A percentile compares a stretch with the other conserved stretches of the same genome.
phyloP scores from a whole-genome alignment of 1,140 invertebrate genomes.

The Coptotermes formosanus region DNA sequence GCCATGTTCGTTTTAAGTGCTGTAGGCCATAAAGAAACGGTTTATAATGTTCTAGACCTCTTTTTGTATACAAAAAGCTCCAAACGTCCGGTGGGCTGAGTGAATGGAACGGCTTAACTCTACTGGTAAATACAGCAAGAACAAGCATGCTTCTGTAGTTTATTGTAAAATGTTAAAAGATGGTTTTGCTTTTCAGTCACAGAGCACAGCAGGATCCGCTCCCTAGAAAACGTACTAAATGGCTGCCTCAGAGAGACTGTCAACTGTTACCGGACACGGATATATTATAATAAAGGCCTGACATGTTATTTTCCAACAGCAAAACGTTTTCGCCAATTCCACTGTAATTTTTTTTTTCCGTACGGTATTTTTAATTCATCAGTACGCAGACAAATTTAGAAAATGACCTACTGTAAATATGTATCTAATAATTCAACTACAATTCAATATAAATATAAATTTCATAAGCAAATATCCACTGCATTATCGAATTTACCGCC shows the following conservation, averaged over 20 bases:
- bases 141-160: background rate
- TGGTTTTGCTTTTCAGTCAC: background rate
- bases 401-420: too few species aligned
- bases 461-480: too few species aligned
- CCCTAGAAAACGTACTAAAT: background rate
- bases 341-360: too few species aligned
- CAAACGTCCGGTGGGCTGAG: background rate
- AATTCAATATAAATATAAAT: too few species aligned
- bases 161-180: background rate
- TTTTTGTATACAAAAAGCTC: background rate
- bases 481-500: too few species aligned
- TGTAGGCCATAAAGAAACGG: background rate
- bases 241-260: too few species aligned
- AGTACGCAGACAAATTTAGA: too few species aligned
- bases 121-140: background rate
- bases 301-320: too few species aligned
- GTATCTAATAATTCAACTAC: too few species aligned
- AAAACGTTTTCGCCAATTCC: too few species aligned
- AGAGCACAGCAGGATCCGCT: background rate
- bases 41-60: background rate
- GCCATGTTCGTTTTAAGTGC: constrained; percentile 10
- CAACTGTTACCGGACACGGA: background rate
- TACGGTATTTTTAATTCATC: too few species aligned
- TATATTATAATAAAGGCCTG: background rate
- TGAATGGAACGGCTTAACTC: background rate